Conservation (phyloP, 2,888 invertebrate species). For the Enoplolaimus lenunculus region DNA sequence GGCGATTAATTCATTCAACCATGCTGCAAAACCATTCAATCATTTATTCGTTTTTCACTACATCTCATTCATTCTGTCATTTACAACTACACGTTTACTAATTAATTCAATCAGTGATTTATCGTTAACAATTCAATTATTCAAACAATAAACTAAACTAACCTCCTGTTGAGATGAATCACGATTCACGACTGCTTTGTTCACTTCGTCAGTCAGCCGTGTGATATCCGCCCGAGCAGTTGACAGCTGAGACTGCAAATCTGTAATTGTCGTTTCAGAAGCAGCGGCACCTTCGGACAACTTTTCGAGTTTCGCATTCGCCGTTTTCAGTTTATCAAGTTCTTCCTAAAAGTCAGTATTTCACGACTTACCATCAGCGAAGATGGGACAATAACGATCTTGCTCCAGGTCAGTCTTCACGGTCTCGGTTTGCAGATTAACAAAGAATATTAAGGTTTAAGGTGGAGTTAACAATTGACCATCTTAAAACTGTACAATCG, state of each 20-base stretch:
- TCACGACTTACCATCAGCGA: too few species aligned
- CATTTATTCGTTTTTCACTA: too few species aligned
- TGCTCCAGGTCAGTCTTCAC: too few species aligned
- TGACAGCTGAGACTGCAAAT: neutral
- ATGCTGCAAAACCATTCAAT: too few species aligned
- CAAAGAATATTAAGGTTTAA: too few species aligned
- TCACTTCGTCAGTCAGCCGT: neutral
- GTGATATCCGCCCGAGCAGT: neutral
- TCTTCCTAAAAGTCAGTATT: neutral
- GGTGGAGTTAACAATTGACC: too few species aligned
- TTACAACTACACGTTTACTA: neutral
- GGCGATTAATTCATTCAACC: too few species aligned
- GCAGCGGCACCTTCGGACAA: neutral
- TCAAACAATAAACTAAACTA: neutral
- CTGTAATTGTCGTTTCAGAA: neutral
- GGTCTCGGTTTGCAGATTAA: too few species aligned
- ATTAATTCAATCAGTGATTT: too few species aligned
- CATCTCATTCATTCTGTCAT: neutral
- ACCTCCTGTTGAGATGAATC: neutral
- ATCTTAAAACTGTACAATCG: too few species aligned
- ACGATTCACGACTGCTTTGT: neutral
- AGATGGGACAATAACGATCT: too few species aligned
- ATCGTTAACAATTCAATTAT: neutral
- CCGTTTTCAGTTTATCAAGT: neutral
- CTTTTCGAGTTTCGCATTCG: neutral